Conservation (phyloP, 35 echinoderm and acorn worm genomes). For the Lytechinus pictus region DNA sequence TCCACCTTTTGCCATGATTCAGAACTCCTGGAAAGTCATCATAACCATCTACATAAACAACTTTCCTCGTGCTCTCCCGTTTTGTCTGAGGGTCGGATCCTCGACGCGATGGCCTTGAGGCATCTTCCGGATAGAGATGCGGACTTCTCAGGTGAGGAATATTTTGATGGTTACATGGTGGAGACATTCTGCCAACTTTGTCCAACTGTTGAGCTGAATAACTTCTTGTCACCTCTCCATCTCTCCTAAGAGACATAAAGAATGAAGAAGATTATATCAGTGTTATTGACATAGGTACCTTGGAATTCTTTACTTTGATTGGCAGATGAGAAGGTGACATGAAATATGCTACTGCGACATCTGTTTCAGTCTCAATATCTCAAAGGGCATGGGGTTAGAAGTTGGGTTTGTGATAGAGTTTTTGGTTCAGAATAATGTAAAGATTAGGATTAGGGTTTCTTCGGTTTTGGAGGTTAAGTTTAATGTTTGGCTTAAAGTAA, state of each 20-base stretch:
- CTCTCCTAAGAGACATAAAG: background rate
- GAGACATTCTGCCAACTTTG: conserved; percentile 1
- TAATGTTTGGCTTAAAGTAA: too few relatives aligned
- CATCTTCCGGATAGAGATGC: background rate
- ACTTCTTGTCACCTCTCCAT: background rate
- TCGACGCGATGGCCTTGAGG: background rate
- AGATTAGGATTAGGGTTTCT: too few relatives aligned
- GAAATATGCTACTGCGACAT: too few relatives aligned
- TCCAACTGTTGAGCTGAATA: background rate
- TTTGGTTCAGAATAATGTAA: too few relatives aligned
- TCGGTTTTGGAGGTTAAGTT: too few relatives aligned
- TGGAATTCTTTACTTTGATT: too few relatives aligned
- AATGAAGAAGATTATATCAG: background rate
- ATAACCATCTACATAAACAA: background rate
- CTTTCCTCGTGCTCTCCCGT: background rate
- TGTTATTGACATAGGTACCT: too few relatives aligned
- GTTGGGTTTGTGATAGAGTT: too few relatives aligned
- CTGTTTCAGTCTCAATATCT: too few relatives aligned
- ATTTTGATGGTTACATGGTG: background rate
- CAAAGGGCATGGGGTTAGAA: too few relatives aligned
- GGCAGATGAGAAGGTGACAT: too few relatives aligned
- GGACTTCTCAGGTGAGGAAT: background rate
- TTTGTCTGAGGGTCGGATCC: background rate
- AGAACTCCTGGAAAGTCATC: background rate
- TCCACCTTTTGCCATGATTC: background rate